phyloP scores from a whole-genome alignment of 1,140 invertebrate species.

The Aphis gossypii region DNA sequence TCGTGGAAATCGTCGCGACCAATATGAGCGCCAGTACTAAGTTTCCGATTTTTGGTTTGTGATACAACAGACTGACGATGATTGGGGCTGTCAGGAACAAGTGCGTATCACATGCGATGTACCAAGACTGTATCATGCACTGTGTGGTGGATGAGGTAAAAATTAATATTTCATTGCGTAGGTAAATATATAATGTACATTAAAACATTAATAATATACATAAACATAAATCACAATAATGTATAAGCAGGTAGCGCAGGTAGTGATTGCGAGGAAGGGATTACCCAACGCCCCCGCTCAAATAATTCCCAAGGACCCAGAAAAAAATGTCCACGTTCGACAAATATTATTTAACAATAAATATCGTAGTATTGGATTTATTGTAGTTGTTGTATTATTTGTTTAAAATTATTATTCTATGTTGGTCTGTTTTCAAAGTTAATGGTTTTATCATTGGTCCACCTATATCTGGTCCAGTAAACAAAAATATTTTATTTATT shows the following conservation, averaged over 20 bases:
- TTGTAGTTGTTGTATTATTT: neutral
- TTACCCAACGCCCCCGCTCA: neutral
- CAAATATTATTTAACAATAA: neutral
- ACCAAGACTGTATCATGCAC: conserved; percentile 70
- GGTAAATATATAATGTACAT: neutral
- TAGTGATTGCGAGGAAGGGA: neutral
- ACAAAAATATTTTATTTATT: neutral
- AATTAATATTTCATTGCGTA: neutral
- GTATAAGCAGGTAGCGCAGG: neutral
- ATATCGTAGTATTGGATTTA: neutral
- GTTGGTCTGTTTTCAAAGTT: neutral
- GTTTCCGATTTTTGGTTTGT: conserved; percentile 62
- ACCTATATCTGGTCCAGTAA: neutral
- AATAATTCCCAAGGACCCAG: neutral
- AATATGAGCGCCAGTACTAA: conserved; percentile 41
- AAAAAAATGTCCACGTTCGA: neutral
- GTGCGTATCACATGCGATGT: conserved; percentile 68
- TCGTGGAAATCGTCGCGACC: conserved; percentile 44
- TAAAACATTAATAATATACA: neutral
- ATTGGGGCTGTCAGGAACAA: conserved; percentile 66
- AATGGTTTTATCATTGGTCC: too few relatives aligned
- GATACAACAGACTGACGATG: conserved; percentile 65
- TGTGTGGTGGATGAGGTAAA: conserved; percentile 59
- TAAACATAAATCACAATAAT: neutral
- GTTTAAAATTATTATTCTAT: neutral